A percentile compares a stretch with the other conserved stretches of the same genome.
phyloP scores from a whole-genome alignment of 2,797 vertebrate genomes.

The Acanthornis magna region DNA sequence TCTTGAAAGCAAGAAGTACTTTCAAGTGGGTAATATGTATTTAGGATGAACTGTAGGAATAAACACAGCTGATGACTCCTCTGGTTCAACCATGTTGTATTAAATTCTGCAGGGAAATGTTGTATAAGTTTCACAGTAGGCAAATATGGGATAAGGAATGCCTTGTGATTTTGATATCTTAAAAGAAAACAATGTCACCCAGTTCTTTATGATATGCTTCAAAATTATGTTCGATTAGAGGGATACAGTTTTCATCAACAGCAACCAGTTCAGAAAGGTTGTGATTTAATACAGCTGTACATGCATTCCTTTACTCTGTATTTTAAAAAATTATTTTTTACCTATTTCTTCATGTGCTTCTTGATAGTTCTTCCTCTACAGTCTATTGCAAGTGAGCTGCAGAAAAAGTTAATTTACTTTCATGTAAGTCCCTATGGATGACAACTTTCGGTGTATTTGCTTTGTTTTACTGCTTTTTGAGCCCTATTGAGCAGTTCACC shows the following conservation, averaged over 20 bases:
- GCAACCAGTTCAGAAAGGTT: neutral
- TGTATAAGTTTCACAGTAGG: neutral
- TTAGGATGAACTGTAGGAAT: neutral
- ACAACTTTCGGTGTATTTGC: neutral
- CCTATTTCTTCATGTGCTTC: neutral
- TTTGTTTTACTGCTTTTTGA: neutral
- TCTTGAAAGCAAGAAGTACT: neutral
- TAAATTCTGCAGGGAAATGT: neutral
- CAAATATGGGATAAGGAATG: neutral
- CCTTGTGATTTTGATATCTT: neutral
- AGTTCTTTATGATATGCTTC: neutral
- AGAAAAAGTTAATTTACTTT: neutral
- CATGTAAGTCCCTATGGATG: neutral
- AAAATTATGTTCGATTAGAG: neutral
- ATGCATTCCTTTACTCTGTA: neutral
- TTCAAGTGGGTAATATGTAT: neutral
- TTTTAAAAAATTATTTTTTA: neutral
- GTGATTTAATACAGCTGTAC: neutral
- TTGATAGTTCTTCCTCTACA: neutral
- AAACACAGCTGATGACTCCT: neutral
- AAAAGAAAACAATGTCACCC: neutral
- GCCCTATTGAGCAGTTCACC: neutral
- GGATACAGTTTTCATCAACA: neutral
- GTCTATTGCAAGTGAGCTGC: neutral
- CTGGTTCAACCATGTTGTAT: neutral